These are phyloP conservation scores for Malurus cyaneus DNA, from an alignment of 2,113 vertebrate genomes.

Conservation along the genomic window DNA sequence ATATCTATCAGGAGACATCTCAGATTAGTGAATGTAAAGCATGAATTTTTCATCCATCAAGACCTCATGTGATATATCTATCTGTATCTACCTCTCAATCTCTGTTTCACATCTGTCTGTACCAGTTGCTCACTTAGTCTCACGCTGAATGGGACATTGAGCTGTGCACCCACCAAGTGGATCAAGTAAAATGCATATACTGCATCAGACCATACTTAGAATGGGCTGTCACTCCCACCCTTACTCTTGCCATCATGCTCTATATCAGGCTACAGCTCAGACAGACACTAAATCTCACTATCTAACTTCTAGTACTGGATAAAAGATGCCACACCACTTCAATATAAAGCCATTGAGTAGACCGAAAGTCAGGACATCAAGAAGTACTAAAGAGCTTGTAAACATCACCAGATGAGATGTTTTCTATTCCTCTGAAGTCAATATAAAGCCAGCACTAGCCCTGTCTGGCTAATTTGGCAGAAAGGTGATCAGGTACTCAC, in stretches of 20 bases:
- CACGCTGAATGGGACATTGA: neutral
- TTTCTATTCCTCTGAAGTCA: neutral
- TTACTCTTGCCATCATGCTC: neutral
- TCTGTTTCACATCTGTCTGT: neutral
- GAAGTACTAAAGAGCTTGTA: neutral
- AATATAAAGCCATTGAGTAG: neutral
- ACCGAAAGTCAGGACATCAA: neutral
- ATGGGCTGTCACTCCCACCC: neutral
- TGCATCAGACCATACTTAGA: neutral
- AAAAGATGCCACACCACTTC: neutral
- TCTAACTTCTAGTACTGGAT: neutral
- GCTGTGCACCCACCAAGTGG: neutral
- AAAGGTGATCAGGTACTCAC: neutral
- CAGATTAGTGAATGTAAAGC: neutral
- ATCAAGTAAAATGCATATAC: neutral
- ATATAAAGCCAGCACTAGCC: neutral
- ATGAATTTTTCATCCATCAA: neutral
- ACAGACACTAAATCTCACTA: neutral
- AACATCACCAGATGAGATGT: neutral
- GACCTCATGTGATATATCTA: neutral
- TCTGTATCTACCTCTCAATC: neutral
- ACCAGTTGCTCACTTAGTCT: neutral
- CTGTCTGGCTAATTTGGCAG: neutral
- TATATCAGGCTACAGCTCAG: neutral
- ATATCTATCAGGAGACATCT: neutral